Evolutionary conservation across 1,140 invertebrate genomes (phyloP), one percentile per base, ranked within the genome.

Genomic region (Cydia amplana): DNA sequence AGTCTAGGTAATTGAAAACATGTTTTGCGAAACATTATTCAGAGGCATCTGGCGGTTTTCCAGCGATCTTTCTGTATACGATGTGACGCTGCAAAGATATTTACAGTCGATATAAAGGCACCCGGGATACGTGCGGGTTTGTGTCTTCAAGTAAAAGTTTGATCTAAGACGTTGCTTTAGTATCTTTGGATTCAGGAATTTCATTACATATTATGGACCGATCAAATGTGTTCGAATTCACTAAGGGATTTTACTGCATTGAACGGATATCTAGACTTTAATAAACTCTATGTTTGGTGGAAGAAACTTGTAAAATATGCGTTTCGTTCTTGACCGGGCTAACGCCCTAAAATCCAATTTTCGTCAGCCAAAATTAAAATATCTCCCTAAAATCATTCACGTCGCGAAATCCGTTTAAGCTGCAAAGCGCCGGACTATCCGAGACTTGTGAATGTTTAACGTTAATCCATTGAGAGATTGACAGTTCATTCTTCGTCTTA

Each of bases 401-500:
- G n/a, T 70, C 65, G 25, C 32, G 65, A 70, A 70, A 70, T n/a
- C 65, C 32, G 32, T 40, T 70, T 70, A 70, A 43, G 65, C 32
- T 70, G 65, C 28, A 70, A 36, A 70, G 65, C 18, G 49, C 72
- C 63, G 43, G 72, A 65, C 73, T 73, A 55, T 40, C 64, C 65
- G 73, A 73, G 74, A 72, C 65, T 70, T 63, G 79, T 75, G 74
- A 84, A 84, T 79, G 83, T 80, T 84, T 72, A 84, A 86, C 85
- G 78, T 75, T 90, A 87, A 88, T 89, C 83, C 83, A 77, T 65
- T 77, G 63, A 18, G 64, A 73, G 84, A 85, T 82, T 85, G 89
- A 87, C 89, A 89, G 87, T 86, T 85, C 87, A 87, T 88, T 89
- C 88, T 89, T 88, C 85, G 85, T 87, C 88, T 90, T 90, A 91